phyloP scores from a whole-genome alignment of 2,888 invertebrate species.

The Helicoverpa assulta region DNA sequence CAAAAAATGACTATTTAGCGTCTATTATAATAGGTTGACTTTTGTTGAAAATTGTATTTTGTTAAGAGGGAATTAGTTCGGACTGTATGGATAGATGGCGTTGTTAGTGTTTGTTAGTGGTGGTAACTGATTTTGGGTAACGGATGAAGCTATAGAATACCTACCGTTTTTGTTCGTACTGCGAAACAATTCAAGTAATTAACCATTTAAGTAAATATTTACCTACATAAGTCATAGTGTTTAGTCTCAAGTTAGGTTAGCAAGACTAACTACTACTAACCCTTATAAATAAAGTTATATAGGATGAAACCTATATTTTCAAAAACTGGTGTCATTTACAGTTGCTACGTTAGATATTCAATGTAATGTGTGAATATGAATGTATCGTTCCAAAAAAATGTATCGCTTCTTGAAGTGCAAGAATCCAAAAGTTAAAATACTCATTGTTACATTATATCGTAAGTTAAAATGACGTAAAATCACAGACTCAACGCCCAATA shows the following conservation, averaged over 20 bases:
- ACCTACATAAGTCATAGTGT: neutral
- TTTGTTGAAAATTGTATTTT: conserved; percentile 18
- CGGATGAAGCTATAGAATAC: neutral
- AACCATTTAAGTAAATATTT: no score
- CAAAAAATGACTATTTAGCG: conserved; percentile 65
- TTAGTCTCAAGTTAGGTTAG: neutral
- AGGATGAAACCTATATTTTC: no score
- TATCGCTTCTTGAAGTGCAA: no score
- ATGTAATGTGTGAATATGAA: neutral
- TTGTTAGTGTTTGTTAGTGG: neutral
- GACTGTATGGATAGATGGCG: conserved; percentile 25
- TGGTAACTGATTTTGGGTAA: neutral
- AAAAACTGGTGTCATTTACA: no score
- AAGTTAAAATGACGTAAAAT: conserved; percentile 15
- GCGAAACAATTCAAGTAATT: no score
- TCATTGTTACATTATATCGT: neutral
- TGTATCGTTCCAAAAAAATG: no score
- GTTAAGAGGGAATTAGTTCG: conserved; percentile 9
- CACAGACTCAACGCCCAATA: conserved; percentile 19
- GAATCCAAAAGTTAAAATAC: neutral
- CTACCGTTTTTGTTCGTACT: no score
- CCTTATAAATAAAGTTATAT: no score
- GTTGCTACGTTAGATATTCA: no score
- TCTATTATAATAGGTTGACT: conserved; percentile 41
- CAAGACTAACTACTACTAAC: no score